Evolutionary conservation across 2,113 vertebrate genomes (phyloP).

Genomic region (Syrrhaptes paradoxus): DNA sequence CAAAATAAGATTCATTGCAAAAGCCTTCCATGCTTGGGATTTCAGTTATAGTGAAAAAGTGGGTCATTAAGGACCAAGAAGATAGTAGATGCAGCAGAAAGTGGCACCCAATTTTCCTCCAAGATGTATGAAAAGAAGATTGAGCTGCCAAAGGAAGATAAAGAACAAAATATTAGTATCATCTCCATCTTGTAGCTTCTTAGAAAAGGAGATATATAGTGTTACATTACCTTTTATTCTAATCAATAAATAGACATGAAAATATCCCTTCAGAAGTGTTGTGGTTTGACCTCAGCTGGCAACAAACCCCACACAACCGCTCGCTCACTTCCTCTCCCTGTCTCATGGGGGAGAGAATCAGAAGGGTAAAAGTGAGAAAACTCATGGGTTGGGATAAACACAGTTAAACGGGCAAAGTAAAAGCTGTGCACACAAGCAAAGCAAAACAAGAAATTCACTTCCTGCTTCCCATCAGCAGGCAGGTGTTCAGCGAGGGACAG

Average conservation of each 20-base stretch:
- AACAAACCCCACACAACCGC: too few species aligned
- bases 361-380: too few species aligned
- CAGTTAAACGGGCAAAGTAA: too few species aligned
- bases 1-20: neutral
- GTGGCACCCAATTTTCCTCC: neutral
- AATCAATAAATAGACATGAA: neutral
- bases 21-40: neutral
- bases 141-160: conserved; percentile 4
- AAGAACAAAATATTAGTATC: neutral
- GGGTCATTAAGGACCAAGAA: neutral
- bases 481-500: too few species aligned
- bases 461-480: too few species aligned
- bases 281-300: too few species aligned
- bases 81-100: neutral
- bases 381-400: too few species aligned
- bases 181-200: neutral
- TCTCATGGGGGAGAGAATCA: too few species aligned
- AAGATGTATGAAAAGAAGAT: neutral
- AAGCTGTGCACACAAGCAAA: too few species aligned
- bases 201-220: neutral
- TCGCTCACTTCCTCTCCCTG: too few species aligned
- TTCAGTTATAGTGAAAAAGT: neutral
- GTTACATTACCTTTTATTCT: neutral
- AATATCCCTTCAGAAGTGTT: neutral
- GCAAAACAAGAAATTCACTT: too few species aligned